Conservation (phyloP, 2,113 vertebrate species). For the Pogona vitticeps region DNA sequence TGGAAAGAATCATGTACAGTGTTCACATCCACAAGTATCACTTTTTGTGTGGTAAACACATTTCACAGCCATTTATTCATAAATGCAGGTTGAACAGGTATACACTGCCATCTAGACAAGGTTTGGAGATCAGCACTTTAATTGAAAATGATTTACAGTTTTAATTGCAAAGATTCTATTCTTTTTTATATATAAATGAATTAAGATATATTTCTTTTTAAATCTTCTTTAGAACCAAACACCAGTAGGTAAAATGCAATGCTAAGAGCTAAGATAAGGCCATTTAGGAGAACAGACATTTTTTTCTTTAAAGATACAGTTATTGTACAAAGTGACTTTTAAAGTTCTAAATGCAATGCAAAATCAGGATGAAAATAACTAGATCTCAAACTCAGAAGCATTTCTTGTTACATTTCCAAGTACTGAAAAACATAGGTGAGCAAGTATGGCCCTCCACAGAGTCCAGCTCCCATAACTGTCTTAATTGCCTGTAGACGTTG, state of each 20-base stretch:
- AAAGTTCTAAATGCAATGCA: neutral
- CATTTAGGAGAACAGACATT: fast-evolving
- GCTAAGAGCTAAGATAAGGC: neutral
- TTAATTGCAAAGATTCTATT: neutral
- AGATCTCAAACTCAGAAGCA: neutral
- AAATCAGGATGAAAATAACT: neutral
- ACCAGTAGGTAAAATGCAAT: neutral
- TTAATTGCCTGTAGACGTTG: neutral
- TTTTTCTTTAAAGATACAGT: slow-evolving; percentile 22
- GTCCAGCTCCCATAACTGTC: neutral
- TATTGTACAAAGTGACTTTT: slow-evolving; percentile 43
- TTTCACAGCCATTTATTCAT: neutral
- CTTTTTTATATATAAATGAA: neutral
- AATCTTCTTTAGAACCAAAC: neutral
- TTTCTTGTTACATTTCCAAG: neutral
- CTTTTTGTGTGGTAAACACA: fast-evolving
- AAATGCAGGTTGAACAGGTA: slow-evolving; percentile 39
- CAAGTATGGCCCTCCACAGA: neutral
- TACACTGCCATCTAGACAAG: slow-evolving; percentile 70
- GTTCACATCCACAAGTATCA: slow-evolving; percentile 13
- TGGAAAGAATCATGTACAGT: slow-evolving; percentile 23
- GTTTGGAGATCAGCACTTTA: slow-evolving; percentile 41
- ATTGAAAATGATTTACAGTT: slow-evolving; percentile 3
- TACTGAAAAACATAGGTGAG: neutral
- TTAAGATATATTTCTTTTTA: neutral